phyloP scores from a whole-genome alignment of 2,888 invertebrate genomes.

The Cordilura impudica region DNA sequence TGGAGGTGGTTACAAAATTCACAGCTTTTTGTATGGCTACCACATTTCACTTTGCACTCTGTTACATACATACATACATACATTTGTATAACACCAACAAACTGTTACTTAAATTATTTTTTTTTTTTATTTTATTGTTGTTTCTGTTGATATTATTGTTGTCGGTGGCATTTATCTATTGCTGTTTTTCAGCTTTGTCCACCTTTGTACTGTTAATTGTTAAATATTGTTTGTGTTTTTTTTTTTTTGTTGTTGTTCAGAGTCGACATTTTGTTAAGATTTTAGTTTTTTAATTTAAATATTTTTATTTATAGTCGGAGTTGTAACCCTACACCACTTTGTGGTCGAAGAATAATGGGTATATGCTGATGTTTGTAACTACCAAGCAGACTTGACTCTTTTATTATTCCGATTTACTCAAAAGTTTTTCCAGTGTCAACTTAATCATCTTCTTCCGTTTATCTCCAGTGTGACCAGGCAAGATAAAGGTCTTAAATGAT shows the following conservation, averaged over 20 bases:
- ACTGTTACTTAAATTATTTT: conserved; percentile 32
- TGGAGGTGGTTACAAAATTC: conserved; percentile 70
- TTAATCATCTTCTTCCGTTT: too few relatives aligned
- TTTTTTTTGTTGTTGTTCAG: background rate
- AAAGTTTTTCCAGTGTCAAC: too few relatives aligned
- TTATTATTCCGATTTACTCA: too few relatives aligned
- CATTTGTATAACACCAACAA: conserved; percentile 27
- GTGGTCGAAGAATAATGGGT: too few relatives aligned
- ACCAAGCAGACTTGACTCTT: too few relatives aligned
- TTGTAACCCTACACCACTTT: too few relatives aligned
- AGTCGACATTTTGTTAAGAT: background rate
- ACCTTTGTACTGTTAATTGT: conserved; percentile 35
- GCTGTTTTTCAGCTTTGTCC: conserved; percentile 19
- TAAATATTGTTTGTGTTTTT: background rate
- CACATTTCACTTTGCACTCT: background rate
- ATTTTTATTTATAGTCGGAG: too few relatives aligned
- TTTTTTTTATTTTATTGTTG: background rate
- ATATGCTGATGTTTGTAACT: too few relatives aligned
- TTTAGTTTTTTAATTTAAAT: background rate
- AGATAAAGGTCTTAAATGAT: too few relatives aligned
- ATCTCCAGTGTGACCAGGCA: too few relatives aligned
- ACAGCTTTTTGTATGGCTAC: conserved; percentile 43
- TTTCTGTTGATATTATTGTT: background rate
- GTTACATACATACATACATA: background rate
- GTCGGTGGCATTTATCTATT: conserved; percentile 1